Percentiles rank a stretch among this genome's conserved stretches.
Evolutionary conservation across 2,888 invertebrate genomes (phyloP).

Genomic region (Xestia xanthographa): DNA sequence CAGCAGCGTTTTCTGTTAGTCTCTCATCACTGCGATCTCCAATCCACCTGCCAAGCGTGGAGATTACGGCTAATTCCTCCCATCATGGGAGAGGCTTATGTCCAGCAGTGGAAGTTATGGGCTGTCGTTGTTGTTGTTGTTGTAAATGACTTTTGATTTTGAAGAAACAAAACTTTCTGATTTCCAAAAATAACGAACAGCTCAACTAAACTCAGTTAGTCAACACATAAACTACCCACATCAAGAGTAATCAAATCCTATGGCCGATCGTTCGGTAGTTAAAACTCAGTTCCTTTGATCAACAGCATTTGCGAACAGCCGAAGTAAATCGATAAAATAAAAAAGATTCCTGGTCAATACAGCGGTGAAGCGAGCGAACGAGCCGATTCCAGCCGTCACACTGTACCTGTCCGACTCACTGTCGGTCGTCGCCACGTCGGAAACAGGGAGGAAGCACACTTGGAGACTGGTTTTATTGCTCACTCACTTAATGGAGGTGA

Average conservation of each 20-base stretch:
- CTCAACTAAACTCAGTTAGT: not conserved
- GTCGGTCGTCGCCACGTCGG: conserved; percentile 23
- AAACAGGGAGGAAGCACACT: not conserved
- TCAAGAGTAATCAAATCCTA: not conserved
- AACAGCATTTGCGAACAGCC: not conserved
- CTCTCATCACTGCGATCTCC: too few species aligned
- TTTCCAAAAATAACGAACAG: not conserved
- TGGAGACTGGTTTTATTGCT: conserved; percentile 1
- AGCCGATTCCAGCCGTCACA: not conserved
- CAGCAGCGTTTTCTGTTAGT: too few species aligned
- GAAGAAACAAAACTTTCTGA: not conserved
- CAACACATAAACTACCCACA: conserved; percentile 20
- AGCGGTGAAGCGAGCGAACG: too few species aligned
- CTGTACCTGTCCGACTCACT: conserved; percentile 6
- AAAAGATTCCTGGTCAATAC: not conserved
- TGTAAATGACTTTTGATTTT: not conserved
- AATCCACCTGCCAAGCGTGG: too few species aligned
- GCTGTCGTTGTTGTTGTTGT: too few species aligned
- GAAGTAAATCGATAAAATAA: not conserved
- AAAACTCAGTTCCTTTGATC: conserved; percentile 12
- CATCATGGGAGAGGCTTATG: too few species aligned
- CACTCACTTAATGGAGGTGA: not conserved
- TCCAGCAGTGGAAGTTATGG: too few species aligned
- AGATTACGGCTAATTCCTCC: too few species aligned
- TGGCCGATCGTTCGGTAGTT: not conserved